Evolutionary conservation across 2,797 vertebrate species (phyloP).

Genomic region (Varecia variegata): DNA sequence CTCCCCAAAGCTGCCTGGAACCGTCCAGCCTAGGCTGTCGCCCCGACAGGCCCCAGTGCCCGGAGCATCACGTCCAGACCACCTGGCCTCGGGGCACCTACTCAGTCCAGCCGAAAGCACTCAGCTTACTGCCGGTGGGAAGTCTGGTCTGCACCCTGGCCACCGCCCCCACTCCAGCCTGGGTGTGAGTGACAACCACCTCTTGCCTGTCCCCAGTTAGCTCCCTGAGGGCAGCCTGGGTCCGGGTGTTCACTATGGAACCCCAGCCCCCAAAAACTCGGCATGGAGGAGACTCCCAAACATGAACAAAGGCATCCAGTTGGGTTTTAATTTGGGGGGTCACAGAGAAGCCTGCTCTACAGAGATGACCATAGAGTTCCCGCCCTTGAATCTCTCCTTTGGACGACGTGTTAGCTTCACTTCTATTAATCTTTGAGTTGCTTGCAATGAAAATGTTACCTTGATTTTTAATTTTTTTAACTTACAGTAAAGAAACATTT

Average conservation of each 20-base stretch:
- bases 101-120: too few species aligned
- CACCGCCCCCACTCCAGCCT: background rate
- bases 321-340: background rate
- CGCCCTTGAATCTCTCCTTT: background rate
- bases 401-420: background rate
- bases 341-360: background rate
- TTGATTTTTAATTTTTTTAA: background rate
- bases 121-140: background rate
- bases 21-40: background rate
- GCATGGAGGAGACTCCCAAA: background rate
- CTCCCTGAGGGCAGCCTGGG: fast-evolving
- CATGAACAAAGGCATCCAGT: background rate
- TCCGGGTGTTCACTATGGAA: fast-evolving
- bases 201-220: background rate
- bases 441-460: background rate
- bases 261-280: background rate
- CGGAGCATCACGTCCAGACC: too few species aligned
- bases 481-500: background rate
- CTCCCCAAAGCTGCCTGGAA: background rate
- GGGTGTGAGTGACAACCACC: background rate
- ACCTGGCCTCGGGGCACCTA: background rate
- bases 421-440: background rate
- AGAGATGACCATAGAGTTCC: too few species aligned
- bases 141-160: background rate
- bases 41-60: background rate